A percentile compares a stretch with the other conserved stretches of the same genome.
Conservation (phyloP, 2,888 invertebrate species). For the Acrobasis repandana region DNA sequence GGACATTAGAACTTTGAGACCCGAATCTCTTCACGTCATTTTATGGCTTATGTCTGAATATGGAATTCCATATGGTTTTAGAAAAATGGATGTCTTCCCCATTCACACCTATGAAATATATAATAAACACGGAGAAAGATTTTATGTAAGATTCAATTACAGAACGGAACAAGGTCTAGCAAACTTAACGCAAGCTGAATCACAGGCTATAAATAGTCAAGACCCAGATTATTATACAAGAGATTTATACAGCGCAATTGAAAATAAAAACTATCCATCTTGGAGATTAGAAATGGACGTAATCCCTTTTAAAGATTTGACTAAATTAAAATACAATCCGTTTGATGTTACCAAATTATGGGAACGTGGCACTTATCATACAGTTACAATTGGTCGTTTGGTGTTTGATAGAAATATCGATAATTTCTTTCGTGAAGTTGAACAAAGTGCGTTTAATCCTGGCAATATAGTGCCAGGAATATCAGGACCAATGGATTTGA, state of each 20-base stretch:
- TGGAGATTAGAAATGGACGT: slow-evolving; percentile 66
- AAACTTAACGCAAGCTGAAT: slow-evolving; percentile 85
- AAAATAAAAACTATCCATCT: slow-evolving; percentile 76
- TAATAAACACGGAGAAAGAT: slow-evolving; percentile 86
- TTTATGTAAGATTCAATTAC: slow-evolving; percentile 94
- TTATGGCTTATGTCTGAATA: slow-evolving; percentile 92
- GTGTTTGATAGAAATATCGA: slow-evolving; percentile 53
- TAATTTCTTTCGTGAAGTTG: slow-evolving; percentile 54
- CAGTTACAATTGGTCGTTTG: slow-evolving; percentile 52
- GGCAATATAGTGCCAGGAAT: slow-evolving; percentile 67
- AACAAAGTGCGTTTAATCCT: slow-evolving; percentile 57
- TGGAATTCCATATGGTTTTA: slow-evolving; percentile 94
- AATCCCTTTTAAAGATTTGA: slow-evolving; percentile 47
- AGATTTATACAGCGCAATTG: slow-evolving; percentile 93
- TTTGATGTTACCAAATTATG: slow-evolving; percentile 59
- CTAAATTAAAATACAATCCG: slow-evolving; percentile 55
- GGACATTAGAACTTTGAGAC: slow-evolving; percentile 92
- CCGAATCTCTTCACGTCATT: slow-evolving; percentile 90
- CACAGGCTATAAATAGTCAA: slow-evolving; percentile 83
- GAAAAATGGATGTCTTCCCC: slow-evolving; percentile 95
- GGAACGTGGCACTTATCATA: slow-evolving; percentile 62
- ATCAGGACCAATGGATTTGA: slow-evolving; percentile 53
- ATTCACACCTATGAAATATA: slow-evolving; percentile 94
- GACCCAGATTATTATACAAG: slow-evolving; percentile 93
- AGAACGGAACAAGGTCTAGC: slow-evolving; percentile 94